Evolutionary conservation across 35 echinoderm and acorn worm genomes (phyloP).

Genomic region (Amphiura filiformis): DNA sequence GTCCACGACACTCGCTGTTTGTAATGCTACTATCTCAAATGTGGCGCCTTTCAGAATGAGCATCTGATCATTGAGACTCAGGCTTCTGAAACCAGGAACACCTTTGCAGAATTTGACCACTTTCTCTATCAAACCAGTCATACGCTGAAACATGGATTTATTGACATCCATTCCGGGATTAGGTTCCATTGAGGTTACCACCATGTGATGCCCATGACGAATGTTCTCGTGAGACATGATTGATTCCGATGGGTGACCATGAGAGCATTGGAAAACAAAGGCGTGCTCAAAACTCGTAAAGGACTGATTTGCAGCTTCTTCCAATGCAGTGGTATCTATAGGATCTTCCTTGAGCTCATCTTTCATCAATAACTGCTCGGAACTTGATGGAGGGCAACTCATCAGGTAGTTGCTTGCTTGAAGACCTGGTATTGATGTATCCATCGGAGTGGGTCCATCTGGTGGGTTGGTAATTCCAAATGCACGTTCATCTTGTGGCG

Average conservation of each 20-base stretch:
- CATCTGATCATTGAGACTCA: slow-evolving; percentile 17
- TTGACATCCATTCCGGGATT: not conserved
- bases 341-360: too few relatives aligned
- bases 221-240: not conserved
- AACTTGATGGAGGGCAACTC: too few relatives aligned
- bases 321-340: too few relatives aligned
- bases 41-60: slow-evolving; percentile 14
- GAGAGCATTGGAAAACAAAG: not conserved
- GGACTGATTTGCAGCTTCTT: not conserved
- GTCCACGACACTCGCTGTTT: slow-evolving; percentile 2
- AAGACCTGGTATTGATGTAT: too few relatives aligned
- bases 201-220: not conserved
- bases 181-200: not conserved
- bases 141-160: not conserved
- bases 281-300: not conserved
- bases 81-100: slow-evolving; percentile 3
- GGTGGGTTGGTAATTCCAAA: not conserved
- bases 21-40: slow-evolving; percentile 33
- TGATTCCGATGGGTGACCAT: not conserved
- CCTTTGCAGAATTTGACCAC: slow-evolving; percentile 23
- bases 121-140: slow-evolving; percentile 32
- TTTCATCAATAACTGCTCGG: too few relatives aligned
- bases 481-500: not conserved
- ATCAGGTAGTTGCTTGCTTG: too few relatives aligned
- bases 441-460: not conserved